Base-by-base conservation (phyloP, 2,797 vertebrate species). In the Darevskia nairensis region DNA sequence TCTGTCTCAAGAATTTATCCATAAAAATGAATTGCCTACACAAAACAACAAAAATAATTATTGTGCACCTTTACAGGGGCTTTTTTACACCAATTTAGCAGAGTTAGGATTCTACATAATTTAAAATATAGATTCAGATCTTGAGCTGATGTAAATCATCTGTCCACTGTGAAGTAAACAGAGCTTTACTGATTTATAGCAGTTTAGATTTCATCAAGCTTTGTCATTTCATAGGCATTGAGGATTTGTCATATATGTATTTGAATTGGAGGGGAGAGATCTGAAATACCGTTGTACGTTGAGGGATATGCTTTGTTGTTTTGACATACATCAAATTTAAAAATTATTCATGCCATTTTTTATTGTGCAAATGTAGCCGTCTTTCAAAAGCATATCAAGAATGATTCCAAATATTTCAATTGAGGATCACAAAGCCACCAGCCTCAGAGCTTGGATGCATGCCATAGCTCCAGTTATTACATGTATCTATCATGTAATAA, bases 1-100 rank as follows among this genome's bases (percentile, higher is more conserved):
- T 94, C 90, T 95, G 64, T 94, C 95, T 92, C 92, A 95, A 91
- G 89, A 90, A 87, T 92, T 96, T 94, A 92, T 94, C 94, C 87
- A 92, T 90, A 89, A 92, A 95, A 95, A 92, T 89, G 59, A 91
- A 64, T 90, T 91, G 89, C 78, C 32, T 88, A 66, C 10, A 68
- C 46, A 61, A 82, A 86, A 69, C 90, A 0, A 72, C 84, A 80
- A 89, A 85, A 89, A 85, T 81, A 91, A 89, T 39, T 1, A 78
- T 82, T 88, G 11, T 86, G 35, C 88, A 25, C 25, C 10, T 89
- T 89, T 88, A 55, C 0, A 72, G 75, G 9, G 15, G 8, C 59
- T 94, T 94, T 89, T 64, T 93, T 86, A 74, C 11, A 91, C 11
- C 71, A 82, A 88, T 91, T 87, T 71, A 75, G 74, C 71, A 88